Evolutionary conservation across 1,140 invertebrate genomes (phyloP).

Genomic region (Lasioglossum albipes): DNA sequence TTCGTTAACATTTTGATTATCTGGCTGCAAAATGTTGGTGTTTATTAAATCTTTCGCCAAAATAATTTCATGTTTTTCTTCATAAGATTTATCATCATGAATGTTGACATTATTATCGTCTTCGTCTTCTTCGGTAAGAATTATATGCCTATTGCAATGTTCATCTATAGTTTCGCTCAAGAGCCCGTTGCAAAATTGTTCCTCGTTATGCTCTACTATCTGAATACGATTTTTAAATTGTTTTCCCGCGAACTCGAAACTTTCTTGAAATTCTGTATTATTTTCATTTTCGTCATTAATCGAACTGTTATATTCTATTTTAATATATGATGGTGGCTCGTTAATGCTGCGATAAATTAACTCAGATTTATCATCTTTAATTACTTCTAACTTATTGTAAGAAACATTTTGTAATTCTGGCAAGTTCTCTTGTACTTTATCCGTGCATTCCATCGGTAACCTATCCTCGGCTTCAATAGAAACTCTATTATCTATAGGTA

Average conservation of each 20-base stretch:
- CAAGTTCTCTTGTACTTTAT: constrained; percentile 27
- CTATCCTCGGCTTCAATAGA: constrained; percentile 15
- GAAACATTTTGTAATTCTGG: constrained; percentile 40
- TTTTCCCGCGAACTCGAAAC: constrained; percentile 26
- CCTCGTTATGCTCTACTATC: constrained; percentile 8
- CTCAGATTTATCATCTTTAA: constrained; percentile 35
- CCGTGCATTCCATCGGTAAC: constrained; percentile 25
- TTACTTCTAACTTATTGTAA: constrained; percentile 45
- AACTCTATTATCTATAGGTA: constrained; percentile 54
- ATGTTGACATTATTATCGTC: constrained; percentile 12
- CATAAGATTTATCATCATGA: constrained; percentile 35
- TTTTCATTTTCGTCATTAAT: constrained; percentile 36
- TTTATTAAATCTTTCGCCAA: constrained; percentile 31
- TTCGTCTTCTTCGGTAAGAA: constrained; percentile 37
- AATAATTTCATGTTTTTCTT: constrained; percentile 34
- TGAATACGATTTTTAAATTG: constrained; percentile 23
- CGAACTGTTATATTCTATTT: constrained; percentile 48
- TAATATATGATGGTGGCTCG: constrained; percentile 22
- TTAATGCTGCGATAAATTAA: constrained; percentile 39
- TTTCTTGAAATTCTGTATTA: constrained; percentile 12
- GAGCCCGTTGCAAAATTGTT: constrained; percentile 26
- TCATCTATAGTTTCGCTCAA: constrained; percentile 8
- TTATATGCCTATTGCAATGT: constrained; percentile 28
- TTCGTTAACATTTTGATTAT: constrained; percentile 11
- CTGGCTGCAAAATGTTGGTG: constrained; percentile 15